Conservation (phyloP, 92 coral and sea anemone genomes). For the Siderastrea radians region DNA sequence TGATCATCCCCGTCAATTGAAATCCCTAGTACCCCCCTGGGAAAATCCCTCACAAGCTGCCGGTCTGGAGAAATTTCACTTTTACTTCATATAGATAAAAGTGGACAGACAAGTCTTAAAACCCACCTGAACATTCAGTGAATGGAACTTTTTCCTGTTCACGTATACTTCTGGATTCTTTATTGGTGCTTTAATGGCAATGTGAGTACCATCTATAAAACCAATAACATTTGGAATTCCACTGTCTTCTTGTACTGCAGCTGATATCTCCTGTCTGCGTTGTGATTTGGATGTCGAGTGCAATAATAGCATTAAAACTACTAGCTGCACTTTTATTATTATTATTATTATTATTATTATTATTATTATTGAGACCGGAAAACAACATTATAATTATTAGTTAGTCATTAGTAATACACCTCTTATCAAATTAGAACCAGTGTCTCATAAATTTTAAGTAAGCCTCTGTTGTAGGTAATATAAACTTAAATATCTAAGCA, state of each 20-base stretch:
- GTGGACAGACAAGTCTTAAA: neutral
- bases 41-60: neutral
- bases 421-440: no score
- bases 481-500: no score
- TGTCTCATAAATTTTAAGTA: no score
- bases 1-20: no score
- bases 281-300: neutral
- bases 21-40: no score
- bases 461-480: no score
- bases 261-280: conserved; percentile 6
- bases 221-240: conserved; percentile 18
- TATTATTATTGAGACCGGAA: no score
- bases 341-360: no score
- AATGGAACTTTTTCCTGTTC: neutral
- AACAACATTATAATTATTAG: no score
- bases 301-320: neutral
- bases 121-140: neutral
- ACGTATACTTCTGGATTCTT: neutral
- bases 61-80: neutral
- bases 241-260: conserved; percentile 1
- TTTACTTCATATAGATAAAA: neutral
- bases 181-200: conserved; percentile 6
- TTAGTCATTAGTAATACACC: no score
- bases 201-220: neutral
- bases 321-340: neutral